Percentiles rank a stretch among this genome's conserved stretches.
Evolutionary conservation across 2,888 invertebrate genomes (phyloP).

Genomic region (Melanargia galathea): DNA sequence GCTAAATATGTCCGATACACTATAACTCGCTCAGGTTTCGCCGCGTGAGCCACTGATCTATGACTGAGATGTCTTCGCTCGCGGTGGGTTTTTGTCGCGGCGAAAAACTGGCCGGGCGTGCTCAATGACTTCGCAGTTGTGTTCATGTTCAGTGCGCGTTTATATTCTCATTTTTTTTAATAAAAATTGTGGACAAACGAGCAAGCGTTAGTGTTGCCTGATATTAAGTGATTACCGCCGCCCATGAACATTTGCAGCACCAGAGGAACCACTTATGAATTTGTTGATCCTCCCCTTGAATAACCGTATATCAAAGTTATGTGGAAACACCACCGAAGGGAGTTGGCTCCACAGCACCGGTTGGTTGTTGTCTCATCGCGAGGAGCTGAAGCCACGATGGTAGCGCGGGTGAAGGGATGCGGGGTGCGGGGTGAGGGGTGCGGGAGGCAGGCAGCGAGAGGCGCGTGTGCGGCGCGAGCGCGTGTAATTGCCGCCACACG

Average conservation of each 20-base stretch:
- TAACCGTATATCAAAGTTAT: too few relatives aligned
- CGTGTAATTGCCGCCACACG: conserved; percentile 5
- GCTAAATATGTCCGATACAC: neutral
- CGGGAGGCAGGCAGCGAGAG: neutral
- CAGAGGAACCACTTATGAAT: too few relatives aligned
- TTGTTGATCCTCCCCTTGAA: too few relatives aligned
- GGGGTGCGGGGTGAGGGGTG: neutral
- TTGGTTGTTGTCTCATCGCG: too few relatives aligned
- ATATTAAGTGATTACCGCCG: too few relatives aligned
- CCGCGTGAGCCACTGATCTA: neutral
- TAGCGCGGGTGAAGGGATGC: neutral
- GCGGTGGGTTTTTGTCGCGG: neutral
- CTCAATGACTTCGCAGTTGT: neutral
- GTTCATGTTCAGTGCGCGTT: neutral
- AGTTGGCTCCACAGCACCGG: too few relatives aligned
- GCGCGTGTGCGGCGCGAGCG: neutral
- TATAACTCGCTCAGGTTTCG: neutral
- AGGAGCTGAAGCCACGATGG: neutral
- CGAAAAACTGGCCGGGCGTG: neutral
- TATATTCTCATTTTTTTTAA: conserved; percentile 1
- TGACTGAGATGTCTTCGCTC: neutral
- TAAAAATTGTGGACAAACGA: too few relatives aligned
- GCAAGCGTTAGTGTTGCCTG: too few relatives aligned
- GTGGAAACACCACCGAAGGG: too few relatives aligned
- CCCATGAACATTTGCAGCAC: too few relatives aligned